These are phyloP conservation scores for Enteromius treurensis DNA, from an alignment of 2,797 vertebrate genomes.

Conservation along the genomic window DNA sequence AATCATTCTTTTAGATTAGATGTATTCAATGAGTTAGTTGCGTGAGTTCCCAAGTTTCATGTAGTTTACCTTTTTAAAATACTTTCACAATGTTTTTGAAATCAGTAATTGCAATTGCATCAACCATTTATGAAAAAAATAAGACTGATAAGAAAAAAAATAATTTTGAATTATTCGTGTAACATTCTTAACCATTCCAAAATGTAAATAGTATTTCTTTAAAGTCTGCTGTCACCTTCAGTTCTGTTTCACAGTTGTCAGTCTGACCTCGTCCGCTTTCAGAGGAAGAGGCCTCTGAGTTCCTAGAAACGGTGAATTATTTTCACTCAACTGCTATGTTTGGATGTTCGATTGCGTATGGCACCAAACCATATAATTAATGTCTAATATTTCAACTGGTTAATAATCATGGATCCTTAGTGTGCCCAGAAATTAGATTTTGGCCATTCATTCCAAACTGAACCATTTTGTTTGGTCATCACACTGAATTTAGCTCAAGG, in stretches of 20 bases:
- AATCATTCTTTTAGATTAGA: not conserved
- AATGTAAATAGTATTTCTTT: slow-evolving; percentile 3
- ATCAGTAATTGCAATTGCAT: not conserved
- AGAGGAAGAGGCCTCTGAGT: slow-evolving; percentile 8
- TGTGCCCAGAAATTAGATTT: not conserved
- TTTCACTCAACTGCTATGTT: not conserved
- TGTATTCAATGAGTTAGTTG: not conserved
- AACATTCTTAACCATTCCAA: not conserved
- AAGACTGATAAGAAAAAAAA: not conserved
- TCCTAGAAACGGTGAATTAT: slow-evolving; percentile 6
- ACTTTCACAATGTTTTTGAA: not conserved
- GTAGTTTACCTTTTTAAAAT: not conserved
- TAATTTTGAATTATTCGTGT: not conserved
- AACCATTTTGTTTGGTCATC: slow-evolving; percentile 11
- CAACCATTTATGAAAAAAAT: not conserved
- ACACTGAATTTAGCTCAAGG: slow-evolving; percentile 11
- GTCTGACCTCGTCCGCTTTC: slow-evolving; percentile 23
- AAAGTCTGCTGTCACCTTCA: not conserved
- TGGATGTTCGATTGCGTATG: not conserved
- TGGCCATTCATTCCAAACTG: not conserved
- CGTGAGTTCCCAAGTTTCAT: not conserved
- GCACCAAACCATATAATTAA: not conserved
- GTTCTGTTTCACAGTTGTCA: slow-evolving; percentile 1
- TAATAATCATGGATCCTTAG: not conserved
- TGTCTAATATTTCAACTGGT: not conserved